Conservation (phyloP, 2,797 vertebrate genomes). For the Onychomys arenicola region DNA sequence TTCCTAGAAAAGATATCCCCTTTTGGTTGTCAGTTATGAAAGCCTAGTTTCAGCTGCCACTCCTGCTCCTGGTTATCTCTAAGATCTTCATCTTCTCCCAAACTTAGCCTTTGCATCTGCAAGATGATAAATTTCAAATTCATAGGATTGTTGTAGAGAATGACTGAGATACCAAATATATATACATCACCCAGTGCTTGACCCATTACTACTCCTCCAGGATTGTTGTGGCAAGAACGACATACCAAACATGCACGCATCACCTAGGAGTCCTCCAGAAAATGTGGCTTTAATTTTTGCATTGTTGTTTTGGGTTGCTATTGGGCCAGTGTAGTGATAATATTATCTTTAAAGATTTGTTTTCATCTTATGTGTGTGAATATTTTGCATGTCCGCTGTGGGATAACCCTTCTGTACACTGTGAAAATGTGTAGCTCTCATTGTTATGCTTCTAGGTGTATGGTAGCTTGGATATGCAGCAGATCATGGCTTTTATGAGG, state of each 20-base stretch:
- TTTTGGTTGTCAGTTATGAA: neutral
- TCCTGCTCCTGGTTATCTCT: neutral
- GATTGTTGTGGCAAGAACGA: neutral
- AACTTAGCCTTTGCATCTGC: neutral
- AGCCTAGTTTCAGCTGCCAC: neutral
- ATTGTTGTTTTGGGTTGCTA: conserved; percentile 5
- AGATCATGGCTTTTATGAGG: neutral
- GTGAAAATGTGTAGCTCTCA: neutral
- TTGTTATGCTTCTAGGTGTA: neutral
- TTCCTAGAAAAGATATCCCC: neutral
- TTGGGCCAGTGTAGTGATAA: neutral
- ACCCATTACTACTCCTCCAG: neutral
- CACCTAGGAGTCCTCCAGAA: neutral
- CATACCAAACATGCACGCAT: neutral
- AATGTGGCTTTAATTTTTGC: neutral
- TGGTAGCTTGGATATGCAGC: neutral
- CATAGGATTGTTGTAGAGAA: neutral
- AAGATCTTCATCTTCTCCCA: neutral
- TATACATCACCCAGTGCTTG: neutral
- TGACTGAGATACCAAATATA: neutral
- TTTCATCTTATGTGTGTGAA: neutral
- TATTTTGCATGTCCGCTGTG: neutral
- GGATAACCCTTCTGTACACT: neutral
- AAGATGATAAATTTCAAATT: neutral
- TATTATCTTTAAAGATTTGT: neutral